Conservation (phyloP, 2,797 vertebrate genomes). For the Melanotaenia boesemani region DNA sequence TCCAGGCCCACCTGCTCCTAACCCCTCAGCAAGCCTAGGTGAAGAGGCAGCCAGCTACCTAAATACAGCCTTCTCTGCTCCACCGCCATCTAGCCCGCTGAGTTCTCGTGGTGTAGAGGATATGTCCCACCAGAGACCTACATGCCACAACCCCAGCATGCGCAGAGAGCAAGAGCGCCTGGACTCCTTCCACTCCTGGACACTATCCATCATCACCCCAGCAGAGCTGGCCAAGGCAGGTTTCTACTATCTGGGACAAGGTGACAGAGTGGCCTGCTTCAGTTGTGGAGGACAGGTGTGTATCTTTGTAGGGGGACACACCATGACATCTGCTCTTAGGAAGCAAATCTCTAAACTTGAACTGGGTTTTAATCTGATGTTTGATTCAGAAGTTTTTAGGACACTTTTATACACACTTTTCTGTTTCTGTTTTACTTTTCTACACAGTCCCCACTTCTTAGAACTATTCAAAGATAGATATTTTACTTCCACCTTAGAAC, state of each 20-base stretch:
- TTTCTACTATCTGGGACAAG: conserved; percentile 93
- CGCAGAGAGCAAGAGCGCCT: conserved; percentile 93
- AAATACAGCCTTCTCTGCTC: conserved; percentile 84
- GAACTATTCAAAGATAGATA: neutral
- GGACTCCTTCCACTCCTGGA: conserved; percentile 89
- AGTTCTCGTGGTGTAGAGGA: conserved; percentile 88
- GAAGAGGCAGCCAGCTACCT: conserved; percentile 87
- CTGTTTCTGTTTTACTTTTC: neutral
- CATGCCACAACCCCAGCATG: conserved; percentile 90
- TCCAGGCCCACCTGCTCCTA: conserved; percentile 65
- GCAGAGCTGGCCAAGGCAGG: conserved; percentile 93
- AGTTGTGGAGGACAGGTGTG: conserved; percentile 90
- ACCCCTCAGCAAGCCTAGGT: conserved; percentile 63
- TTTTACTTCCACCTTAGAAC: neutral
- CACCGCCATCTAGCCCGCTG: conserved; percentile 85
- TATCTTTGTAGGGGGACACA: neutral
- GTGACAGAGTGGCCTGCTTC: conserved; percentile 94
- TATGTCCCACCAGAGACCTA: conserved; percentile 84
- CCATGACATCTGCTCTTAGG: neutral
- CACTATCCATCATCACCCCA: conserved; percentile 87
- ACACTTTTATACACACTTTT: no score
- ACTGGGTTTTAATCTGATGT: neutral
- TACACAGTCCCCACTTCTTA: neutral
- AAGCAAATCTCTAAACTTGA: neutral
- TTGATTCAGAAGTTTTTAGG: neutral